phyloP scores from a whole-genome alignment of 2,888 invertebrate genomes.

The Drosophila multiciliata region DNA sequence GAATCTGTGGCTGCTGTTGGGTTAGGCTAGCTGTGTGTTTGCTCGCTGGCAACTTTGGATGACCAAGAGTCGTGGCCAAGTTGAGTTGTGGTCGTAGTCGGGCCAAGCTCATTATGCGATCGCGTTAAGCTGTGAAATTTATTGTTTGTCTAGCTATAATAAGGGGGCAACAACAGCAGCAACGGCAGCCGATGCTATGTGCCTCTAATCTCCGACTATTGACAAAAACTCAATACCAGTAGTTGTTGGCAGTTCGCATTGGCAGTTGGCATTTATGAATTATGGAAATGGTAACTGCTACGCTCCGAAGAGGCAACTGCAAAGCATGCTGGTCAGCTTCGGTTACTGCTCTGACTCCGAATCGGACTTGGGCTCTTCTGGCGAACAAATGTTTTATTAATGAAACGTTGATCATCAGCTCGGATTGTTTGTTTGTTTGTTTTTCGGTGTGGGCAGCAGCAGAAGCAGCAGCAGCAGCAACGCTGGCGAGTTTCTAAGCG shows the following conservation, averaged over 20 bases:
- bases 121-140: constrained; percentile 84
- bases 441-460: constrained; percentile 49
- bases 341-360: constrained; percentile 4
- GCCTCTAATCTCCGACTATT: constrained; percentile 74
- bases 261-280: constrained; percentile 79
- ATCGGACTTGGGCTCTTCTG: constrained; percentile 43
- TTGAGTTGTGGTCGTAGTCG: constrained; percentile 15
- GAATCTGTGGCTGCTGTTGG: constrained; percentile 52
- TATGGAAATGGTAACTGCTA: constrained; percentile 68
- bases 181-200: constrained; percentile 46
- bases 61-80: constrained; percentile 25
- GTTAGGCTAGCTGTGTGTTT: constrained; percentile 46
- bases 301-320: constrained; percentile 52
- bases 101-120: constrained; percentile 80
- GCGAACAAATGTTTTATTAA: constrained; percentile 80
- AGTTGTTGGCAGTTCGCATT: constrained; percentile 77
- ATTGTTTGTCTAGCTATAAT: constrained; percentile 73
- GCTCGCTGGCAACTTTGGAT: constrained; percentile 60
- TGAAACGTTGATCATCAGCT: constrained; percentile 68
- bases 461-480: constrained; percentile 3
- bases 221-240: constrained; percentile 83
- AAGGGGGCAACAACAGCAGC: constrained; percentile 34
- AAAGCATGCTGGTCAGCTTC: constrained; percentile 39
- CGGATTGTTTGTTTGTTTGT: constrained; percentile 16
- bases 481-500: constrained; percentile 70